These are phyloP conservation scores for Toxotes jaculatrix DNA, from an alignment of 2,113 vertebrate genomes.

Conservation along the genomic window DNA sequence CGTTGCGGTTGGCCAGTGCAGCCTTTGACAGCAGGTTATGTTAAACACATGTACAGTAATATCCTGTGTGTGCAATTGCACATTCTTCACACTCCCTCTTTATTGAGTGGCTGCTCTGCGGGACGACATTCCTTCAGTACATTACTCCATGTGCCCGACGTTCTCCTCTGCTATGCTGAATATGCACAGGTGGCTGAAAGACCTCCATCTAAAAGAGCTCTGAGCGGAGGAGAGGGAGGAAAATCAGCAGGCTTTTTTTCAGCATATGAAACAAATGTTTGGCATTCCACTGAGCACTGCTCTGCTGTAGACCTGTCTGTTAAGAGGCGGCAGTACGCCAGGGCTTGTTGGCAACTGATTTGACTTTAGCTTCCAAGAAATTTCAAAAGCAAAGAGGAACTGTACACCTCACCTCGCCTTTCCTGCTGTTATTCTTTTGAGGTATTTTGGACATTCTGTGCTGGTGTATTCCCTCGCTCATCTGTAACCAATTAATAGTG, in stretches of 20 bases:
- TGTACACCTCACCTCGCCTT: conserved; percentile 42
- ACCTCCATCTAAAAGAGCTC: conserved; percentile 57
- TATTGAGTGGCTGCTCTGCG: conserved; percentile 76
- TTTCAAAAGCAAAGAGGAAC: conserved; percentile 54
- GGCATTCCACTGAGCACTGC: conserved; percentile 76
- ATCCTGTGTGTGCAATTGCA: conserved; percentile 70
- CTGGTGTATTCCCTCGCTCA: conserved; percentile 41
- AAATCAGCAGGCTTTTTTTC: conserved; percentile 68
- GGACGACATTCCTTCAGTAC: conserved; percentile 73
- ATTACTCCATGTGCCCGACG: conserved; percentile 54
- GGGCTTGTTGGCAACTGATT: conserved; percentile 69
- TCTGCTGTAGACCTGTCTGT: conserved; percentile 78
- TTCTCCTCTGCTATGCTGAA: conserved; percentile 77
- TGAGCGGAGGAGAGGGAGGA: conserved; percentile 61
- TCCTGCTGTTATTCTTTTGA: conserved; percentile 61
- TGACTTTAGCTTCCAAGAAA: conserved; percentile 59
- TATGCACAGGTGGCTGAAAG: conserved; percentile 79
- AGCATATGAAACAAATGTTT: conserved; percentile 81
- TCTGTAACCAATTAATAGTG: conserved; percentile 70
- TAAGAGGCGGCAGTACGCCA: conserved; percentile 64
- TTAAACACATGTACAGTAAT: conserved; percentile 78
- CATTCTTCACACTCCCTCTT: conserved; percentile 78
- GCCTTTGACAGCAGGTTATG: conserved; percentile 67
- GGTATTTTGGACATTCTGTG: conserved; percentile 56
- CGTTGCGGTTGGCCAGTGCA: conserved; percentile 35